Evolutionary conservation across 2,888 invertebrate species (phyloP).

Genomic region (Philhelius pedissequus): DNA sequence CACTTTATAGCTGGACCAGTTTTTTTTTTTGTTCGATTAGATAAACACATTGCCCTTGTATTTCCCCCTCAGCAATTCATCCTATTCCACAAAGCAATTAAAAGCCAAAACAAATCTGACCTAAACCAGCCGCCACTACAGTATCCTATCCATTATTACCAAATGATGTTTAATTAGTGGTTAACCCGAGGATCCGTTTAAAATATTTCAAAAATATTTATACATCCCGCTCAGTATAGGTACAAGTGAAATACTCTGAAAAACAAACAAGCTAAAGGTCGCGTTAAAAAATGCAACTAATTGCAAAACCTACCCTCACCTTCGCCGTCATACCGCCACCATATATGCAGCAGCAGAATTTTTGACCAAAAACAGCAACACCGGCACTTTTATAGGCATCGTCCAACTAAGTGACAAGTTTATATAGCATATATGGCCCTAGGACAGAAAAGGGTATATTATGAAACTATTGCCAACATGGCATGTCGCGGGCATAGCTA

Average conservation of each 20-base stretch:
- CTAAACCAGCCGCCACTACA: conserved; percentile 49
- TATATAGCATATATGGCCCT: background rate
- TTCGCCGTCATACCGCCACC: background rate
- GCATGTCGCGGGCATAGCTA: conserved; percentile 38
- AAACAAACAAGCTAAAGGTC: conserved; percentile 33
- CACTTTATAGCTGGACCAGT: background rate
- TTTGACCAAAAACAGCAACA: conserved; percentile 24
- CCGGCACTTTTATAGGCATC: conserved; percentile 19
- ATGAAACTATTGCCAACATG: conserved; percentile 23
- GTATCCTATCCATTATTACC: conserved; percentile 62
- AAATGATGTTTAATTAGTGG: conserved; percentile 68
- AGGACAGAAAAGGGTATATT: background rate
- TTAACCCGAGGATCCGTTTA: conserved; percentile 57
- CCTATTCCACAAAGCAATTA: conserved; percentile 35
- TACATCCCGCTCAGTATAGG: background rate
- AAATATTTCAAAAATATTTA: conserved; percentile 45
- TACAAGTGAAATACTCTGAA: conserved; percentile 22
- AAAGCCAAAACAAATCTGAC: conserved; percentile 65
- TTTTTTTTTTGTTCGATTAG: background rate
- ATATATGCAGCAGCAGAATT: background rate
- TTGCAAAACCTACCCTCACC: conserved; percentile 33
- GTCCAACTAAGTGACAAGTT: conserved; percentile 35
- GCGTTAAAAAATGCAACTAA: conserved; percentile 62
- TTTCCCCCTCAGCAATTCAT: too few species aligned
- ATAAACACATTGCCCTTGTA: background rate